These are phyloP conservation scores for Encarsia formosa DNA, from an alignment of 2,888 invertebrate genomes.

Conservation along the genomic window DNA sequence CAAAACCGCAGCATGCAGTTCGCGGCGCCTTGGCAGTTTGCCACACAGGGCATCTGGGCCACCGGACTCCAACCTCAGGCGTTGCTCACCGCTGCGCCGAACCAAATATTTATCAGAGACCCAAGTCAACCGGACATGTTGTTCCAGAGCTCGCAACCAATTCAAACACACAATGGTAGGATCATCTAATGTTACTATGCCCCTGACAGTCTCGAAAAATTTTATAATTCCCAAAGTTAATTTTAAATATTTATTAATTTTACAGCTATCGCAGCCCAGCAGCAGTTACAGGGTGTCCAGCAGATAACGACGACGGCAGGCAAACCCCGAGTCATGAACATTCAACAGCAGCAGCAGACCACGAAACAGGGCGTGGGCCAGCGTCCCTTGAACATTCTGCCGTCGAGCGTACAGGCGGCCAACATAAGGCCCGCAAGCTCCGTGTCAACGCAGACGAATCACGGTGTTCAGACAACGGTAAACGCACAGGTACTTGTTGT, in stretches of 20 bases:
- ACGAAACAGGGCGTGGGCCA: conserved; percentile 43
- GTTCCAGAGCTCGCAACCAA: conserved; percentile 71
- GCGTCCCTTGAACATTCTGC: conserved; percentile 57
- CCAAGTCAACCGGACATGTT: conserved; percentile 78
- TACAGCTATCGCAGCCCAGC: conserved; percentile 50
- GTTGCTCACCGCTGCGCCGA: conserved; percentile 63
- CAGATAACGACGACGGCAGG: conserved; percentile 49
- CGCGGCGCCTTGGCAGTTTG: conserved; percentile 69
- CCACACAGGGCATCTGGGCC: conserved; percentile 72
- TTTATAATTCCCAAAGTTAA: background rate
- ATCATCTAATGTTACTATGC: background rate
- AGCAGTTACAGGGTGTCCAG: conserved; percentile 48
- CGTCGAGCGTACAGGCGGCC: conserved; percentile 55
- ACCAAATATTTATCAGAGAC: conserved; percentile 79
- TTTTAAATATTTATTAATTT: background rate
- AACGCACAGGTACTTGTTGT: conserved; percentile 48
- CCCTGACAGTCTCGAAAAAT: background rate
- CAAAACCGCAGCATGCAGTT: conserved; percentile 64
- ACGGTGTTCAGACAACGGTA: conserved; percentile 49
- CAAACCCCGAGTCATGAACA: conserved; percentile 48
- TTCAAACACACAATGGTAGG: conserved; percentile 68
- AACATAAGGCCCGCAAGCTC: conserved; percentile 74
- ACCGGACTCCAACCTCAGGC: conserved; percentile 68
- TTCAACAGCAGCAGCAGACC: conserved; percentile 49
- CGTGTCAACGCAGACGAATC: conserved; percentile 77